Evolutionary conservation across 2,888 invertebrate species (phyloP), one percentile per base, ranked within the genome.

Genomic region (Netelia melanura): DNA sequence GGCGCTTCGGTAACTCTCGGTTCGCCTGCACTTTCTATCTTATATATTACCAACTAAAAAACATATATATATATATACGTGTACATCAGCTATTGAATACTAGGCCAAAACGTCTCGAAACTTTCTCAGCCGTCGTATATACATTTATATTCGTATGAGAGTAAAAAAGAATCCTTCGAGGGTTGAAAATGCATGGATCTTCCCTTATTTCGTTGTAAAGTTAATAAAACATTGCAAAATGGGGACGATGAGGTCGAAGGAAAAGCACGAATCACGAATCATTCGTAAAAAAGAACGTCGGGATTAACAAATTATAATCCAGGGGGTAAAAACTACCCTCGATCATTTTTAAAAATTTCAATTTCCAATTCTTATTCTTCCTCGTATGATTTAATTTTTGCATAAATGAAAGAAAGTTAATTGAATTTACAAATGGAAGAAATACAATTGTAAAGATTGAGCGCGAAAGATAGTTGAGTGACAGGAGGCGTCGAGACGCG

Each of bases 41-140:
- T 72, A 9, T 68, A 65, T 38, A 68, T 17, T 21, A 23, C 23
- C 25, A 11, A 38, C 38, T 62, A 2, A n/a, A 48, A 48, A 14
- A 48, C 14, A 48, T 48, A 48, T 9, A 17, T 17, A 23, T 61
- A 56, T 43, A 14, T 48, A 70, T 54, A 54, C 9, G 2, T 9
- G 9, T 10, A 23, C 48, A n/a, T 64, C 58, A 43, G 11, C 9
- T n/a, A 21, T 25, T 38, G 6, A 52, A 56, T 64, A 62, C 25
- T 56, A n/a, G 86, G 88, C 88, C 88, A 89, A 90, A 90, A 90
- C 86, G 88, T 88, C 87, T 88, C 85, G 81, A 89, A 90, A 91
- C 88, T 91, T 91, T 90, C 89, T 64, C 44, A 43, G 44, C 56
- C 65, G 23, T 74, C 23, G 61, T 54, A 48, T 25, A 38, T 48